phyloP scores from a whole-genome alignment of 2,888 invertebrate genomes.

The Creontiades dilutus region DNA sequence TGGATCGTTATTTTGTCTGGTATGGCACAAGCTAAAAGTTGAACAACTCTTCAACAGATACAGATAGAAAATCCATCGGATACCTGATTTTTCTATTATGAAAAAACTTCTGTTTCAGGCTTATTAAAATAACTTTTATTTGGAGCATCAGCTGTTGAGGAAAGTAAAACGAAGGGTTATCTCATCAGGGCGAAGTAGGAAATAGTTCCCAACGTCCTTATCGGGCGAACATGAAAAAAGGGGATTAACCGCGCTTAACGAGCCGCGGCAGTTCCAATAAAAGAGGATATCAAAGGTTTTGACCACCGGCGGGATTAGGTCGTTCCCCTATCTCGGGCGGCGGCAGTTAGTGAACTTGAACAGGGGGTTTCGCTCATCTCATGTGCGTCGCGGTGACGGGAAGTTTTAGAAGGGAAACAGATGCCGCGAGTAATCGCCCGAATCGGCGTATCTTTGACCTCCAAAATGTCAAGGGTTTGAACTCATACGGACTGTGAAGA shows the following conservation, averaged over 20 bases:
- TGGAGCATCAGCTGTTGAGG: too few species aligned
- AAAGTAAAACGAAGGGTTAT: too few species aligned
- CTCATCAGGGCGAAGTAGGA: too few species aligned
- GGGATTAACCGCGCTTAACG: constrained; percentile 1
- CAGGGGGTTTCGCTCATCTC: constrained; percentile 5
- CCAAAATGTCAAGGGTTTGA: neutral
- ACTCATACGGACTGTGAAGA: too few species aligned
- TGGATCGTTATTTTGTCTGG: too few species aligned
- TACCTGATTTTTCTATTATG: too few species aligned
- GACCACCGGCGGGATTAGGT: neutral
- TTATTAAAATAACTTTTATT: too few species aligned
- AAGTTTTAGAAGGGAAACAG: constrained; percentile 45
- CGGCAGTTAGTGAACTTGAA: constrained; percentile 3
- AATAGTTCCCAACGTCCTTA: too few species aligned
- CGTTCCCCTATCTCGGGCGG: constrained; percentile 15
- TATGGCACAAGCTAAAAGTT: too few species aligned
- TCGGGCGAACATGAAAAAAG: neutral
- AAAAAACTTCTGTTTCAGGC: too few species aligned
- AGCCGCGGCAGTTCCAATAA: neutral
- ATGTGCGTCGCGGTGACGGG: neutral
- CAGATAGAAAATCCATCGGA: too few species aligned
- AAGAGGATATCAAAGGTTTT: neutral
- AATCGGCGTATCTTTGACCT: constrained; percentile 46
- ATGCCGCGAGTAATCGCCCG: constrained; percentile 27
- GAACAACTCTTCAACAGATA: too few species aligned